Percentiles rank a stretch among this genome's conserved stretches.
Conservation (phyloP, 1,140 invertebrate genomes). For the Aleiodes sp. region DNA sequence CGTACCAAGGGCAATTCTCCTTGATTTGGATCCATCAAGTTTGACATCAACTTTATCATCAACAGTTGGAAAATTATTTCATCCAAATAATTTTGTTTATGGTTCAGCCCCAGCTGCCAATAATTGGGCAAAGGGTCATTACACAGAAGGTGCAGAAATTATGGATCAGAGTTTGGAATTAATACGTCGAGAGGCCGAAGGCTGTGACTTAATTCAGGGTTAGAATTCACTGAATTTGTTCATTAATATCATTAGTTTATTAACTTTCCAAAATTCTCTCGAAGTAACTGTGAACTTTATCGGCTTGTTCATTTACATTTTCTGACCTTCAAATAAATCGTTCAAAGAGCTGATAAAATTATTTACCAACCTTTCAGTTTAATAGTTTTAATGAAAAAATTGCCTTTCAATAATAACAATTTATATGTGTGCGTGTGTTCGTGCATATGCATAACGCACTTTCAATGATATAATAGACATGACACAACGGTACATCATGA, state of each 20-base stretch:
- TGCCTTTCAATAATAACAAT: neutral
- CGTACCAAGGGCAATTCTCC: constrained; percentile 79
- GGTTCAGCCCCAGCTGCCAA: constrained; percentile 75
- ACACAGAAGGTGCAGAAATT: constrained; percentile 80
- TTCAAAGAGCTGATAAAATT: too few species aligned
- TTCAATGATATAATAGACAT: neutral
- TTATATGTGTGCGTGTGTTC: neutral
- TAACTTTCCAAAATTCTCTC: too few species aligned
- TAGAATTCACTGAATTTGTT: neutral
- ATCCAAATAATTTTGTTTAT: constrained; percentile 79
- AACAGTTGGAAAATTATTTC: constrained; percentile 77
- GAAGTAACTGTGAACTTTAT: neutral
- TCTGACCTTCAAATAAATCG: too few species aligned
- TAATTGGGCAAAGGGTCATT: constrained; percentile 84
- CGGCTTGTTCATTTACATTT: too few species aligned
- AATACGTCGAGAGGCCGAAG: constrained; percentile 78
- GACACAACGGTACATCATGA: neutral
- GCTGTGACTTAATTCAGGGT: constrained; percentile 73
- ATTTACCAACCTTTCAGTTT: too few species aligned
- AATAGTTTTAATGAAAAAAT: too few species aligned
- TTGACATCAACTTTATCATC: constrained; percentile 80
- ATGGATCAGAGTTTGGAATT: constrained; percentile 83
- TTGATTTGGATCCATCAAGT: constrained; percentile 81
- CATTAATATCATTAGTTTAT: too few species aligned
- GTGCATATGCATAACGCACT: neutral